Evolutionary conservation across 2,888 invertebrate species (phyloP).

Genomic region (Acholoe squamosa): DNA sequence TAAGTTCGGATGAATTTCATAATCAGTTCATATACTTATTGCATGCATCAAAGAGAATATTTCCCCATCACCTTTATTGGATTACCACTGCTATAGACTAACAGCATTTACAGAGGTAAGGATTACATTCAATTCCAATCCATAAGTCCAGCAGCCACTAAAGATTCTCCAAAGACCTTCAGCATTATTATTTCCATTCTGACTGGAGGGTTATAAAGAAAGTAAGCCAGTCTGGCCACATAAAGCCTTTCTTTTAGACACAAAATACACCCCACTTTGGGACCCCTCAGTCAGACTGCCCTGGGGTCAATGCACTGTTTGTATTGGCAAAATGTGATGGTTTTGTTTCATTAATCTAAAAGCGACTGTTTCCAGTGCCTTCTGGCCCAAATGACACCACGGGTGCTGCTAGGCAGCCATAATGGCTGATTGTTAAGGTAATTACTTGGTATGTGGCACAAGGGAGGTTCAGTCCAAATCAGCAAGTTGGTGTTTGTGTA

Average conservation of each 20-base stretch:
- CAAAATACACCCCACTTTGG: background rate
- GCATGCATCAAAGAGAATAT: too few species aligned
- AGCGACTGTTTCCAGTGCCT: background rate
- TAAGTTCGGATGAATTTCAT: too few species aligned
- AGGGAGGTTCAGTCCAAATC: background rate
- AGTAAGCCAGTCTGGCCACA: background rate
- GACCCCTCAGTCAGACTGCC: background rate
- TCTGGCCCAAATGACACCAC: background rate
- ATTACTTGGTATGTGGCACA: background rate
- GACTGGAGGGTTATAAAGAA: background rate
- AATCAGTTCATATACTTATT: too few species aligned
- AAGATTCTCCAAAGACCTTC: background rate
- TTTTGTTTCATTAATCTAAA: background rate
- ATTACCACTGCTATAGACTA: too few species aligned
- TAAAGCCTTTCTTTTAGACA: background rate
- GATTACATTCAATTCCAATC: background rate
- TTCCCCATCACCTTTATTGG: too few species aligned
- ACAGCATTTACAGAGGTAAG: background rate
- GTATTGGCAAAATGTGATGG: background rate
- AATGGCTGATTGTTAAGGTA: slow-evolving; percentile 27
- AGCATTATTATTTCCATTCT: background rate
- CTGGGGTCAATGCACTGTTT: background rate
- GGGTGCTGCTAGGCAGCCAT: background rate
- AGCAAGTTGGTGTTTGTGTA: background rate
- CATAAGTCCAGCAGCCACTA: background rate